Evolutionary conservation across 2,113 vertebrate species (phyloP), one percentile per base, ranked within the genome.

Genomic region (Campylorhamphus procurvoides): DNA sequence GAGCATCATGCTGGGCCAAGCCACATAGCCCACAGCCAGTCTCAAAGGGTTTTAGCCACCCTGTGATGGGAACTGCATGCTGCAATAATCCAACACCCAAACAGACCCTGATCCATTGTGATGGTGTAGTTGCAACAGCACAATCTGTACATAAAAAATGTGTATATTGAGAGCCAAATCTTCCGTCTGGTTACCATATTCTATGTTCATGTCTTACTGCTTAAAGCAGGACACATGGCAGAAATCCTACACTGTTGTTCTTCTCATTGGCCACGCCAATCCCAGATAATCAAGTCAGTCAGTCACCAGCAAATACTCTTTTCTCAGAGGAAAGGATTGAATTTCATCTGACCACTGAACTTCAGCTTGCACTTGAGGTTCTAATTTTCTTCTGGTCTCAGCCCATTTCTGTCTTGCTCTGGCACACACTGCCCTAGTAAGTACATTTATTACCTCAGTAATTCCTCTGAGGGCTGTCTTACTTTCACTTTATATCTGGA

Each of bases 401-500:
- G 92, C 85, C 93, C 92, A 90, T 92, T 97, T 96, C 96, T 93
- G 37, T 53, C 76, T 91, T 9, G 5, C 90, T 93, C 88, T 82
- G 90, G 90, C 96, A 95, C 96, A 95, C 49, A 75, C 85, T 94
- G 95, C 90, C 93, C 94, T 97, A 97, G 44, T 97, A 97, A 94
- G 86, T 69, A 87, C 93, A 82, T 95, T 96, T 97, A 96, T 94
- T 96, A 93, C 86, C 88, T 96, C 76, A 82, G 66, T 67, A 92
- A 94, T 93, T 92, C 95, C 93, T 89, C 69, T 58, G 86, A 90
- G 96, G 91, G 58, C 95, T 92, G 95, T 76, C 95, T 96, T 84
- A 97, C 93, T 97, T 97, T 95, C 92, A 89, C 92, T 93, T 95
- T 89, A 35, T 96, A 93, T 92, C 92, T 96, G 86, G 84, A 96